phyloP scores from a whole-genome alignment of 1,140 invertebrate species.

The Drosophila carrolli region DNA sequence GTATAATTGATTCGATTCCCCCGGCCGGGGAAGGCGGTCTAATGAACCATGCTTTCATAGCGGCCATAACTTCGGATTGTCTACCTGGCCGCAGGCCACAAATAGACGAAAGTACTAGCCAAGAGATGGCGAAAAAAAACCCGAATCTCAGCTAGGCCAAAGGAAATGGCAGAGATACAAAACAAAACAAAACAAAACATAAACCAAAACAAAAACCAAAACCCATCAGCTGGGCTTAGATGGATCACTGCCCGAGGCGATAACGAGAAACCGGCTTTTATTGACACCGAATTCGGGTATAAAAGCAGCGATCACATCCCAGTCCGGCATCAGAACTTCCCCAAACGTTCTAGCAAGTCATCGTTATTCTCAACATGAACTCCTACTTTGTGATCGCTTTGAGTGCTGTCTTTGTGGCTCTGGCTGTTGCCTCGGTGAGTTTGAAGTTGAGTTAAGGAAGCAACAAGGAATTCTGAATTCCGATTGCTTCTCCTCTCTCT shows the following conservation, averaged over 20 bases:
- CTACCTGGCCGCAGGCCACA: conserved; percentile 42
- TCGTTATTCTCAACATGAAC: conserved; percentile 54
- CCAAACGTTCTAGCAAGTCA: conserved; percentile 62
- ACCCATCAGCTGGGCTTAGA: conserved; percentile 46
- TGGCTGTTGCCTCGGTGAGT: conserved; percentile 65
- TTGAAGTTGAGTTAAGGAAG: not conserved
- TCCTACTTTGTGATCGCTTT: conserved; percentile 63
- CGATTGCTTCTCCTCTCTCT: not conserved
- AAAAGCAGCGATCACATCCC: conserved; percentile 34
- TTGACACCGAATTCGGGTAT: conserved; percentile 33
- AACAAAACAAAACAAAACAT: conserved; percentile 27
- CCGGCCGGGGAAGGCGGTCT: conserved; percentile 40
- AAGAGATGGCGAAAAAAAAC: conserved; percentile 20
- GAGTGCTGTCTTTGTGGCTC: conserved; percentile 55
- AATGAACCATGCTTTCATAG: conserved; percentile 67
- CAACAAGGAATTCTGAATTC: not conserved
- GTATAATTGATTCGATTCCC: conserved; percentile 72
- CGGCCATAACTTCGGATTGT: conserved; percentile 31
- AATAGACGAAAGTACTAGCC: conserved; percentile 68
- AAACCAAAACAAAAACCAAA: conserved; percentile 44
- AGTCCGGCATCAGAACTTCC: conserved; percentile 55
- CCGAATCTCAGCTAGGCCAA: conserved; percentile 15
- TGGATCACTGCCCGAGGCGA: conserved; percentile 62
- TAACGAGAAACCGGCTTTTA: conserved; percentile 65
- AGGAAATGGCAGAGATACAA: conserved; percentile 29